Conservation (phyloP, 2,113 vertebrate species). For the Caracal caracal region DNA sequence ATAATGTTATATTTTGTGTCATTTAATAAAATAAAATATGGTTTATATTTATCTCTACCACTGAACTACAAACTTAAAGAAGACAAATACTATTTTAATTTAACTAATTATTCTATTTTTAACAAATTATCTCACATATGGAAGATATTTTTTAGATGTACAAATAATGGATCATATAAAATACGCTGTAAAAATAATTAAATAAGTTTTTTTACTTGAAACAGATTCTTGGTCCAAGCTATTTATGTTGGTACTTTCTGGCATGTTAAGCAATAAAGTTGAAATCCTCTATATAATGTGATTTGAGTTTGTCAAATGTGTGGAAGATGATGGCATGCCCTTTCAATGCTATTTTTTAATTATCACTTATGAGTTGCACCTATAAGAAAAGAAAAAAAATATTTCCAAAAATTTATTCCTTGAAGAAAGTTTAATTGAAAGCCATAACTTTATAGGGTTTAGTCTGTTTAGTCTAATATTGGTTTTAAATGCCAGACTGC, state of each 20-base stretch:
- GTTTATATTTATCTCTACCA: background rate
- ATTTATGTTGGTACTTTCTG: background rate
- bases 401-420: background rate
- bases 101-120: background rate
- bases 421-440: background rate
- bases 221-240: accelerated
- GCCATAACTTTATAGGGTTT: background rate
- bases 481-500: conserved; percentile 29
- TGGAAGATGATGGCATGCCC: background rate
- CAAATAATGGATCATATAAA: background rate
- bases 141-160: background rate
- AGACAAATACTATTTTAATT: background rate
- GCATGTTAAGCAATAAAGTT: background rate
- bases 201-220: background rate
- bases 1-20: background rate
- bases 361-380: background rate
- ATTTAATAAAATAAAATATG: background rate
- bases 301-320: background rate
- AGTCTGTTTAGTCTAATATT: background rate
- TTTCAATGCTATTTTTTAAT: background rate
- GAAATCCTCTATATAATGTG: background rate
- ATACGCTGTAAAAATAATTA: background rate
- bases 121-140: background rate
- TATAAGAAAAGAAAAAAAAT: background rate
- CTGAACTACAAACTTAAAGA: background rate